phyloP scores from a whole-genome alignment of 2,113 vertebrate species.

The Apodemus speciosus region DNA sequence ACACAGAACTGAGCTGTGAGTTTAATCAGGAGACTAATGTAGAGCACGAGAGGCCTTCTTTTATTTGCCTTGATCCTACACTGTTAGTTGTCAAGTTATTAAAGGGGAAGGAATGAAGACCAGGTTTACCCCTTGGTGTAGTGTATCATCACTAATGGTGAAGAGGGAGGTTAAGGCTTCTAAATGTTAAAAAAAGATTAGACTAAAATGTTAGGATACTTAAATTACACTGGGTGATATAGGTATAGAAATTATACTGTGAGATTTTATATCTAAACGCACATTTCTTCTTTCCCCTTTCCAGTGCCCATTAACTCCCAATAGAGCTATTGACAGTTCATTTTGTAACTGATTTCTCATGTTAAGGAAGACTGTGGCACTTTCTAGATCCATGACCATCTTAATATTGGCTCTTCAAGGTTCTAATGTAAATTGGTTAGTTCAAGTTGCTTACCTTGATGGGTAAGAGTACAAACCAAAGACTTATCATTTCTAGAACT shows the following conservation, averaged over 20 bases:
- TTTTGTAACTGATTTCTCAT: neutral
- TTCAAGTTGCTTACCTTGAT: neutral
- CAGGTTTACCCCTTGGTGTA: neutral
- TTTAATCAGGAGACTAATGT: neutral
- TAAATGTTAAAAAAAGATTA: neutral
- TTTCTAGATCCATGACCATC: neutral
- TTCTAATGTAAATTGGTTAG: neutral
- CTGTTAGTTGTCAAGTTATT: neutral
- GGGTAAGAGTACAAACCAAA: neutral
- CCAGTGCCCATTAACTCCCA: neutral
- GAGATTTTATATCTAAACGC: neutral
- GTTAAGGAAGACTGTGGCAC: neutral
- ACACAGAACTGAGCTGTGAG: neutral
- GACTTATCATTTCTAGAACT: neutral
- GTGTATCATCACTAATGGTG: fast-evolving
- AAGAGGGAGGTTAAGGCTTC: neutral
- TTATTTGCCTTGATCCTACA: neutral
- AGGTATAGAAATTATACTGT: neutral
- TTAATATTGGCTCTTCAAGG: neutral
- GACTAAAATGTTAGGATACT: neutral
- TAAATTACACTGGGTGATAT: neutral
- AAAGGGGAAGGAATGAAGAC: neutral
- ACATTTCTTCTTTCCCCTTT: neutral
- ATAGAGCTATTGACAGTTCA: neutral
- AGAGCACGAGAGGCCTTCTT: neutral